Evolutionary conservation across 1,140 invertebrate species (phyloP), one percentile per base, ranked within the genome.

Genomic region (Drosophila nannoptera): DNA sequence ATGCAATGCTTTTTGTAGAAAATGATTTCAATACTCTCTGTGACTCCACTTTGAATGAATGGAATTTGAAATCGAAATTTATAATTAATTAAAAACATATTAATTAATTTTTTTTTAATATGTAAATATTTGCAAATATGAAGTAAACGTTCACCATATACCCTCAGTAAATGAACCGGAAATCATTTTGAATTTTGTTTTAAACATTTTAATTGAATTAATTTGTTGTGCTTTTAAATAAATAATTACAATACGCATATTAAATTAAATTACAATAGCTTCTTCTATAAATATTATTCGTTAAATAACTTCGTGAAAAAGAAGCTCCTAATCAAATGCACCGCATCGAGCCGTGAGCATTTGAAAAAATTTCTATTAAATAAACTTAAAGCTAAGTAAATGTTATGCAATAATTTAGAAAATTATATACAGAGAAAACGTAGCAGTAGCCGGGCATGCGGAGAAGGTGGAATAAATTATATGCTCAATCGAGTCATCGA

Each of bases 341-440:
- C 75, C 58, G 73, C 75, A 66, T 69, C 43, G 61, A 16, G 55
- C 12, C 32, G 22, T 22, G 52, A 55, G 55, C 63, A 14, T 60
- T 58, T 46, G 48, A 12, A 33, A 50, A 42, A 71, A 65, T 66
- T 35, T 65, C 74, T 65, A 65, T 77, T 66, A 62, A 74, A 64
- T 81, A 71, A 73, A 42, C 64, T 73, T 86, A 77, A 59, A 65
- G 68, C 75, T 86, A 86, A 22, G 58, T 81, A 86, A 77, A 86
- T 77, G 71, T 75, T 83, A 82, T 86, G 81, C 82, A 86, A 86
- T 86, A 86, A 86, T 86, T 86, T 86, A 77, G 81, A 86, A 86
- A 87, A 87, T 86, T 86, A 86, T 86, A 70, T 86, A 86, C 81
- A 86, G 68, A 59, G 81, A 74, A 87, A 86, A 86, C 72, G 42